phyloP scores from a whole-genome alignment of 2,888 invertebrate species.

The Polyploca ridens region DNA sequence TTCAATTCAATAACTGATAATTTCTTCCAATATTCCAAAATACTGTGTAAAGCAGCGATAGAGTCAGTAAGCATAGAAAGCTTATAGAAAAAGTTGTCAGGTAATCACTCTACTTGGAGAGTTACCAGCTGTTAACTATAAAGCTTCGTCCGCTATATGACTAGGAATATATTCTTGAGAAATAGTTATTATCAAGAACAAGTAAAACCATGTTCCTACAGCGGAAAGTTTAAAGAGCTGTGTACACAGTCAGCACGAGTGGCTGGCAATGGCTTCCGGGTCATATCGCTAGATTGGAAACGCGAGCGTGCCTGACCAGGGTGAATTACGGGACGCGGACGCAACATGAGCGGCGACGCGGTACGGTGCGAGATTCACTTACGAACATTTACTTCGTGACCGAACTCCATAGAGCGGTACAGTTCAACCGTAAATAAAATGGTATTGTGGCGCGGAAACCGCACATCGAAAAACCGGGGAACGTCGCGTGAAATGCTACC shows the following conservation, averaged over 20 bases:
- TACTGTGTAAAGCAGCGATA: background rate
- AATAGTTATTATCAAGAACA: background rate
- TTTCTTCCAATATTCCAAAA: too few relatives aligned
- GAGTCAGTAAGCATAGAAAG: background rate
- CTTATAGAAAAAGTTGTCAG: background rate
- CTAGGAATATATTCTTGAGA: background rate
- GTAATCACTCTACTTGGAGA: background rate
- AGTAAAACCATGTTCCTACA: conserved; percentile 18
- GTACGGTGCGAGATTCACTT: conserved; percentile 55
- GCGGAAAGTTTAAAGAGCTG: conserved; percentile 47
- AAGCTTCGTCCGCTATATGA: background rate
- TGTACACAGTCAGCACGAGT: conserved; percentile 41
- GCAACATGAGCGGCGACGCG: conserved; percentile 42
- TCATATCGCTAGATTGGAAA: conserved; percentile 62
- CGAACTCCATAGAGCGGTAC: conserved; percentile 58
- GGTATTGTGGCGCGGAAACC: conserved; percentile 73
- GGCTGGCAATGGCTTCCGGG: conserved; percentile 55
- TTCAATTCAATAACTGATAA: too few relatives aligned
- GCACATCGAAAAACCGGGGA: conserved; percentile 74
- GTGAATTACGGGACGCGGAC: conserved; percentile 50
- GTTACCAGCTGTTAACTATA: background rate
- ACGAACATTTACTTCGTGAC: conserved; percentile 64
- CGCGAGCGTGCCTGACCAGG: conserved; percentile 46
- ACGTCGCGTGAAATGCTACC: conserved; percentile 77
- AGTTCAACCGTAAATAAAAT: conserved; percentile 72